phyloP scores from a whole-genome alignment of 2,113 vertebrate genomes.

The Toxostoma redivivum region DNA sequence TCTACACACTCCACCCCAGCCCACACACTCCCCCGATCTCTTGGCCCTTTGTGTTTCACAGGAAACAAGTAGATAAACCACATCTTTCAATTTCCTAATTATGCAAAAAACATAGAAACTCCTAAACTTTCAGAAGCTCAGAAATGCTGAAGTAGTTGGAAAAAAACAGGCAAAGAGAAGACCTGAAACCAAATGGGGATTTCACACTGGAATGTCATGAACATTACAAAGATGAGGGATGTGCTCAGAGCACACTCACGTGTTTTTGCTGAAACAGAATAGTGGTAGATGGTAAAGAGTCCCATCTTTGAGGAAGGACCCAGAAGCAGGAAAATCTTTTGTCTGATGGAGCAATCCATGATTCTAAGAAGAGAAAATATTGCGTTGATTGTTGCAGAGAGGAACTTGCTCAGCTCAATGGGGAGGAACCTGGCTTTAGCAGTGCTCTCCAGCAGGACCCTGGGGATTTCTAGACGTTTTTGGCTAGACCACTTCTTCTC shows the following conservation, averaged over 20 bases:
- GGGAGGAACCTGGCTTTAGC: background rate
- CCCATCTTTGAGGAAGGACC: background rate
- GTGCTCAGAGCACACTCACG: background rate
- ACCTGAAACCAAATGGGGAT: background rate
- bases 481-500: background rate
- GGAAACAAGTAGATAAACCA: slow-evolving; percentile 15
- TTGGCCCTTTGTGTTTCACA: background rate
- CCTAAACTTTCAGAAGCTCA: background rate
- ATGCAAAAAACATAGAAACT: background rate
- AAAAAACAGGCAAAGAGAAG: background rate
- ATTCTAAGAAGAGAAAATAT: background rate
- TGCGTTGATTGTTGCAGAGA: background rate
- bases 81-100: slow-evolving; percentile 20
- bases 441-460: background rate
- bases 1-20: background rate
- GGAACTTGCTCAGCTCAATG: background rate
- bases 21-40: background rate
- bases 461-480: background rate
- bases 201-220: background rate
- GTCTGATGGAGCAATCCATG: background rate
- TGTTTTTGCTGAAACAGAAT: background rate
- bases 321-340: background rate
- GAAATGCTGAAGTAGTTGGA: slow-evolving; percentile 3
- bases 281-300: background rate
- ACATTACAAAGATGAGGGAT: background rate